Base-by-base conservation (phyloP, 92 coral and sea anemone genomes). In the Montipora capitata region DNA sequence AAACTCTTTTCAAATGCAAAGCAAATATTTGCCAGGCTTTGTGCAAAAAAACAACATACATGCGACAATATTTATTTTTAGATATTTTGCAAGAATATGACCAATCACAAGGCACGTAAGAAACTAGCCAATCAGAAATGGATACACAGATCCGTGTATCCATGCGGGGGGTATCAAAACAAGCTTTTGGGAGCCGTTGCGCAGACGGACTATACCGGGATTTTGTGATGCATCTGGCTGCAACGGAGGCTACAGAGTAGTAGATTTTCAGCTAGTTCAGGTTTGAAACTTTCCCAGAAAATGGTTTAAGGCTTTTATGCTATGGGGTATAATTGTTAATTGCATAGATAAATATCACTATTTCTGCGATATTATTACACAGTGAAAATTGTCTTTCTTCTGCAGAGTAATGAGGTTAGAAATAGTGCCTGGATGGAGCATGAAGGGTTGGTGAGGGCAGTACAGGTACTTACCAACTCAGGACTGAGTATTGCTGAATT, bases 371-470 rank as follows among this genome's bases (percentile, higher is more conserved):
- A 10, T 48, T 48, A 48, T 5, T 48, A 48, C 52, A 48, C 52
- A 48, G 39, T 42, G n/a, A 15, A 16, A 16, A 12, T n/a, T 44
- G 70, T 38, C n/a, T 51, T 35, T n/a, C 27, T 35, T n/a, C 40
- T 41, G 14, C 45, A 90, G 90, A 90, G 90, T 49, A 90, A 90
- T 72, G 94, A 90, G 77, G 90, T 84, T 18, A 85, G 74, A 76
- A 90, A 90, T 49, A 90, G 87, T 85, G 17, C 66, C 14, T 68
- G 83, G 68, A 85, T 90, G 94, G 94, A 80, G 59, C 66, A 74
- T 13, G 88, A 85, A 35, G 91, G 94, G 3, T 56, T 80, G 8
- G 63, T 74, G 86, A 85, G 93, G 38, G 73, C 89, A 62, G 88
- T 85, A 40, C 18, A 4, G 7, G 48, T 73, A 65, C 3, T 85